Percentiles rank a stretch among this genome's conserved stretches.
phyloP scores from a whole-genome alignment of 2,888 invertebrate species.

The Chymomyza caudatula region DNA sequence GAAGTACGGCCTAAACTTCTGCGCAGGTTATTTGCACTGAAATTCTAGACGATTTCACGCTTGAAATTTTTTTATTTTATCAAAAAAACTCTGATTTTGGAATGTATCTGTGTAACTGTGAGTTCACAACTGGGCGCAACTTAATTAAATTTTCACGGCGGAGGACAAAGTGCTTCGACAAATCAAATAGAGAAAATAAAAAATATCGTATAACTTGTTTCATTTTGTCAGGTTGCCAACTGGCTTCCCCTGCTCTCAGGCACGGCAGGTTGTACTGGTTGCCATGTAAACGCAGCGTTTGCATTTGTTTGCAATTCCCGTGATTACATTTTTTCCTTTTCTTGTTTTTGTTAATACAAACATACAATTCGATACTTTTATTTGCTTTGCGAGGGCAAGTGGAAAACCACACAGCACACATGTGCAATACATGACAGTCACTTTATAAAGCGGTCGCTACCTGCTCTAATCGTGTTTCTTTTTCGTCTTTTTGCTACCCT shows the following conservation, averaged over 20 bases:
- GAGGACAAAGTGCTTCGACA: slow-evolving; percentile 55
- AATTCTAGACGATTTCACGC: slow-evolving; percentile 62
- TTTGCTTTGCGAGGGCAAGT: slow-evolving; percentile 47
- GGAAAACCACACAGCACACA: slow-evolving; percentile 51
- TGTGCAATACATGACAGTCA: slow-evolving; percentile 28
- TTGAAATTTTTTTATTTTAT: slow-evolving; percentile 29
- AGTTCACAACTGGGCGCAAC: slow-evolving; percentile 47
- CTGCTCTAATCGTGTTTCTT: background rate
- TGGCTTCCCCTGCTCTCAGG: background rate
- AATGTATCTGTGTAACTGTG: background rate
- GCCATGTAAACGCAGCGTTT: slow-evolving; percentile 49
- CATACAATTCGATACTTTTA: slow-evolving; percentile 62
- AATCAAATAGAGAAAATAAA: slow-evolving; percentile 42
- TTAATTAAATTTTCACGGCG: slow-evolving; percentile 73
- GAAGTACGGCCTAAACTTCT: slow-evolving; percentile 31
- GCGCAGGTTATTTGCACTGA: slow-evolving; percentile 62
- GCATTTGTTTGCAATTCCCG: slow-evolving; percentile 62
- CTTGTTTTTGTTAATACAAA: slow-evolving; percentile 19
- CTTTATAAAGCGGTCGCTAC: no score
- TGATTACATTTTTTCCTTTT: slow-evolving; percentile 51
- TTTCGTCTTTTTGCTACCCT: slow-evolving; percentile 1
- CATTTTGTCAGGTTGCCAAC: slow-evolving; percentile 49
- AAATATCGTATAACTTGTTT: slow-evolving; percentile 74
- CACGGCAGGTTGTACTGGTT: slow-evolving; percentile 35
- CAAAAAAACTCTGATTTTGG: slow-evolving; percentile 17